Base-by-base conservation (phyloP, 2,797 vertebrate species). In the Siniperca undulata region DNA sequence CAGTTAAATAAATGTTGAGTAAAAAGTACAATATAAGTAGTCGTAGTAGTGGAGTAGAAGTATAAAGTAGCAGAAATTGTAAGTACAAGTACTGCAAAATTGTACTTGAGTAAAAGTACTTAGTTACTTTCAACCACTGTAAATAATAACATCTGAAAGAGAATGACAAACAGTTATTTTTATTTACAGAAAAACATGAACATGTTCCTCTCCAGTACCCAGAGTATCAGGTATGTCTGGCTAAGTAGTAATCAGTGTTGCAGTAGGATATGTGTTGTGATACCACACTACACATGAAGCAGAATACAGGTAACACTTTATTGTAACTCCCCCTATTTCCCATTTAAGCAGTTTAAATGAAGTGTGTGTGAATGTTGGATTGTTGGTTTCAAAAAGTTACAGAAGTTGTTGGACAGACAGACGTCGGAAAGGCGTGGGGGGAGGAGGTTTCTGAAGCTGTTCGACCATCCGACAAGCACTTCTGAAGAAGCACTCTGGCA, bases 111-210 rank as follows among this genome's bases (percentile, higher is more conserved):
- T 46, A 46, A 46, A 46, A 7, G 16, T 7, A 48, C 3, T 1
- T 46, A 17, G 16, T 14, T 48, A 48, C 46, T 48, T 48, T 48
- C 46, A 16, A 48, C 46, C 46, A 17, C 46, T 16, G 58, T 38
- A 34, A 55, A n/a, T 17, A 36, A 56, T 1, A 46, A 64, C 17
- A 30, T 7, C n/a, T 4, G 7, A 77, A 22, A 80, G 22, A 76
- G 5, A 24, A 52, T 40, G 7, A 24, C 17, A 36, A 67, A 50
- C 7, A 46, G 6, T 22, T 52, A 7, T 38, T 81, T 88, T 85
- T 80, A 84, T 80, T 86, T 58, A 84, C 56, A 68, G 27, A 55
- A 50, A 70, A 77, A 7, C 46, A 64, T 58, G 4, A 59, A 60
- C 58, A 77, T 42, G 9, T 69, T 52, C 3, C 19, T 30, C 30